Conservation (phyloP, 2,113 vertebrate genomes). For the Glaucomys volans region DNA sequence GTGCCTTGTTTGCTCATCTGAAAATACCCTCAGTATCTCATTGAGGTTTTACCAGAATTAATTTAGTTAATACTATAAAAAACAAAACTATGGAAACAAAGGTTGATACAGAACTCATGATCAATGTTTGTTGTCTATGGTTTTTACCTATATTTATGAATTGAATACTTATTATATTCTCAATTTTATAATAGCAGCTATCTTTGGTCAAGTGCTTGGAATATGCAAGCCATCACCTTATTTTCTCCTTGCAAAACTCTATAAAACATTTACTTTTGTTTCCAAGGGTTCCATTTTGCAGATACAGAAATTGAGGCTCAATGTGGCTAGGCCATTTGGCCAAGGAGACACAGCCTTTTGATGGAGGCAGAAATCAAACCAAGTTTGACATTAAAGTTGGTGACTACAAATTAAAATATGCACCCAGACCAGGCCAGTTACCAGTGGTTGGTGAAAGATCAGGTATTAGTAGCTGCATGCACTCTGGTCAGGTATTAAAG, state of each 20-base stretch:
- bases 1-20: background rate
- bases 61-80: background rate
- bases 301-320: background rate
- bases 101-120: background rate
- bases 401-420: no score
- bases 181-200: background rate
- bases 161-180: background rate
- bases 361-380: background rate
- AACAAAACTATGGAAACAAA: background rate
- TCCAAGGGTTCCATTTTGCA: background rate
- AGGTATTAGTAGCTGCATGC: no score
- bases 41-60: background rate
- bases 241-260: background rate
- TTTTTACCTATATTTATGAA: rapidly evolving
- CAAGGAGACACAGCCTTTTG: background rate
- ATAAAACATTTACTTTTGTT: background rate
- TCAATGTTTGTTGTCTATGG: background rate
- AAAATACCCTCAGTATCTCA: background rate
- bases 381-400: no score
- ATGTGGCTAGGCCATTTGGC: background rate
- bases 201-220: background rate
- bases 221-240: background rate
- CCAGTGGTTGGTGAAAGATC: no score
- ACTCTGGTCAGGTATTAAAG: no score
- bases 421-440: no score